Percentiles rank a stretch among this genome's conserved stretches.
Evolutionary conservation across 2,113 vertebrate genomes (phyloP).

Genomic region (Ictalurus furcatus): DNA sequence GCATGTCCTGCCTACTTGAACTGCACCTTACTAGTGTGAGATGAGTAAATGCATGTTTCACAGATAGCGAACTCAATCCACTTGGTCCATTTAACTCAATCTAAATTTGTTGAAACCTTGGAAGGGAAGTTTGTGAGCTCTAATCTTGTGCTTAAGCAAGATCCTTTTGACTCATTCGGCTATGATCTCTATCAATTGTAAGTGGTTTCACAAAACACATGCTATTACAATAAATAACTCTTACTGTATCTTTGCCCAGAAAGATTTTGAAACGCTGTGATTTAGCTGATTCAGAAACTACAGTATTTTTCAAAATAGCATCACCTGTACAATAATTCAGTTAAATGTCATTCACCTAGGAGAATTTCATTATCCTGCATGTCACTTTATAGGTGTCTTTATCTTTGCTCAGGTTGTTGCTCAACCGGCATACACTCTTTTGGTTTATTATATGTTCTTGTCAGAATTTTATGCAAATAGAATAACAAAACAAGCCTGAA

Average conservation of each 20-base stretch:
- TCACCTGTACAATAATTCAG: slow-evolving; percentile 24
- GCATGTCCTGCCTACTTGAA: background rate
- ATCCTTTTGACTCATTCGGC: background rate
- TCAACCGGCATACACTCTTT: background rate
- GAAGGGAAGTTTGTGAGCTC: background rate
- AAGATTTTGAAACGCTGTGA: slow-evolving; percentile 19
- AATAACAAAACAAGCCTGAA: slow-evolving; percentile 8
- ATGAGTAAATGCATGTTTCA: background rate
- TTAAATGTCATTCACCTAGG: slow-evolving; percentile 43
- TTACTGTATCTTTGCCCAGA: background rate
- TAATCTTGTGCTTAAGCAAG: background rate
- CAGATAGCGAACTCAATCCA: background rate
- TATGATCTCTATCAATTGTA: background rate
- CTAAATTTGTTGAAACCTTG: background rate
- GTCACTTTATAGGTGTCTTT: background rate
- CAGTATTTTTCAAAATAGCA: slow-evolving; percentile 20
- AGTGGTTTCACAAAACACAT: too few species aligned
- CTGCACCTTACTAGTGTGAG: background rate
- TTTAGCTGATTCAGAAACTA: slow-evolving; percentile 28
- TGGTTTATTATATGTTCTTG: background rate
- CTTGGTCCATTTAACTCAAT: background rate
- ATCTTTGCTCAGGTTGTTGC: background rate
- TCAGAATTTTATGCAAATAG: slow-evolving; percentile 15
- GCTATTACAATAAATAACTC: background rate
- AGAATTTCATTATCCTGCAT: slow-evolving; percentile 34